phyloP scores from a whole-genome alignment of 2,888 invertebrate genomes.

The Leucoma salicis region DNA sequence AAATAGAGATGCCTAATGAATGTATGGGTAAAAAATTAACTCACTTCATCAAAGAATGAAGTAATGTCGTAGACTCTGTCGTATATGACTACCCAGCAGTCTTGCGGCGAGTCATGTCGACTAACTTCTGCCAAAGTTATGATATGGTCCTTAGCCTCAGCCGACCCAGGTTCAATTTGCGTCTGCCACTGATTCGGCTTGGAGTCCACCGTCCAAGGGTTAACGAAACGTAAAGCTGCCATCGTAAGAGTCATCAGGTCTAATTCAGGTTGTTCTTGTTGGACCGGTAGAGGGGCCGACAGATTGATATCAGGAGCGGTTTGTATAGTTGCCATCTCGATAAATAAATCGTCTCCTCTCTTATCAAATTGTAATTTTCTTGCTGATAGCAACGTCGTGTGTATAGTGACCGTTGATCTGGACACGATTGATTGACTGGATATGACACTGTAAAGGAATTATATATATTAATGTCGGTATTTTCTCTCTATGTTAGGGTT shows the following conservation, averaged over 20 bases:
- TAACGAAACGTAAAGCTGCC: conserved; percentile 73
- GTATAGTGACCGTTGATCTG: conserved; percentile 36
- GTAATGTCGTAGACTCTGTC: conserved; percentile 93
- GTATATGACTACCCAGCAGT: conserved; percentile 94
- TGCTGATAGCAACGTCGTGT: conserved; percentile 27
- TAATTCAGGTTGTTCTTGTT: conserved; percentile 59
- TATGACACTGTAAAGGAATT: conserved; percentile 55
- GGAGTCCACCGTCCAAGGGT: conserved; percentile 62
- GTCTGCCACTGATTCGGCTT: conserved; percentile 48
- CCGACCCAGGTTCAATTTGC: conserved; percentile 50
- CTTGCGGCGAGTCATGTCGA: conserved; percentile 86
- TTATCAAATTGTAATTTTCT: conserved; percentile 15
- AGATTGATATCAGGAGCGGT: conserved; percentile 59
- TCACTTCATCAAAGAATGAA: conserved; percentile 86
- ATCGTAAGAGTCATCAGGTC: conserved; percentile 71
- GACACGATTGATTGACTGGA: conserved; percentile 44
- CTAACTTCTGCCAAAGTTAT: conserved; percentile 89
- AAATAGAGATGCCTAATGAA: neutral
- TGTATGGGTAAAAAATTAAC: conserved; percentile 19
- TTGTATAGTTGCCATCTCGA: conserved; percentile 69
- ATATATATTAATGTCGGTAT: conserved; percentile 53
- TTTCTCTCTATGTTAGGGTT: conserved; percentile 40
- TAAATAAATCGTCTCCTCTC: conserved; percentile 14
- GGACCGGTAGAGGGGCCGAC: conserved; percentile 51
- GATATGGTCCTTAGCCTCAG: conserved; percentile 65